Evolutionary conservation across 2,888 invertebrate genomes (phyloP).

Genomic region (Diarsia dahlii): DNA sequence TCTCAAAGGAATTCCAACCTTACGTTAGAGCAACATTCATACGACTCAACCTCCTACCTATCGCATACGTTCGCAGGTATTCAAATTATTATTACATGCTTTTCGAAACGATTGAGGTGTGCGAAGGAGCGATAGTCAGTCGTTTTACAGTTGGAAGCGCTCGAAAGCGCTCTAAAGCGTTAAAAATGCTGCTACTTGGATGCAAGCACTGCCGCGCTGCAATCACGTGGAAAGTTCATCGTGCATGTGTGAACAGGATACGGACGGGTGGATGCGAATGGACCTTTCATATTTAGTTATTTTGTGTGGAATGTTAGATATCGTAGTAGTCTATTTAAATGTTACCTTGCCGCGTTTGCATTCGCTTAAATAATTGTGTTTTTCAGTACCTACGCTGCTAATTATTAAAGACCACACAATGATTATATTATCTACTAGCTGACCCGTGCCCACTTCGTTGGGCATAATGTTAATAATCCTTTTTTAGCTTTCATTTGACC

Average conservation of each 20-base stretch:
- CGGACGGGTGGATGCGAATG: not conserved
- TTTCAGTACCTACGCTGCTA: not conserved
- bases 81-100: constrained; percentile 9
- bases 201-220: constrained; percentile 27
- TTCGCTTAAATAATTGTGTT: not conserved
- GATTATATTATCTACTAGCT: too few relatives aligned
- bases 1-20: not conserved
- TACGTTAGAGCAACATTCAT: not conserved
- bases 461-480: too few relatives aligned
- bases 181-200: constrained; percentile 8
- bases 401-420: not conserved
- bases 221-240: constrained; percentile 15
- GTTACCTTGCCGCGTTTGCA: not conserved
- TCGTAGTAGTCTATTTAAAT: not conserved
- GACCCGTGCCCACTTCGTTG: too few relatives aligned
- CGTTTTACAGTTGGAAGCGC: constrained; percentile 18
- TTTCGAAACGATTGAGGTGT: constrained; percentile 35
- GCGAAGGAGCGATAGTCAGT: constrained; percentile 28
- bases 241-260: not conserved
- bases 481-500: too few relatives aligned
- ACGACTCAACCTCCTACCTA: not conserved
- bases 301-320: not conserved
- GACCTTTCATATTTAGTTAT: not conserved
- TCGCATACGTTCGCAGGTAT: constrained; percentile 2
- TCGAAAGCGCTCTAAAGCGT: constrained; percentile 22